These are phyloP conservation scores for Characodon lateralis DNA, from an alignment of 2,797 vertebrate species.

Conservation along the genomic window DNA sequence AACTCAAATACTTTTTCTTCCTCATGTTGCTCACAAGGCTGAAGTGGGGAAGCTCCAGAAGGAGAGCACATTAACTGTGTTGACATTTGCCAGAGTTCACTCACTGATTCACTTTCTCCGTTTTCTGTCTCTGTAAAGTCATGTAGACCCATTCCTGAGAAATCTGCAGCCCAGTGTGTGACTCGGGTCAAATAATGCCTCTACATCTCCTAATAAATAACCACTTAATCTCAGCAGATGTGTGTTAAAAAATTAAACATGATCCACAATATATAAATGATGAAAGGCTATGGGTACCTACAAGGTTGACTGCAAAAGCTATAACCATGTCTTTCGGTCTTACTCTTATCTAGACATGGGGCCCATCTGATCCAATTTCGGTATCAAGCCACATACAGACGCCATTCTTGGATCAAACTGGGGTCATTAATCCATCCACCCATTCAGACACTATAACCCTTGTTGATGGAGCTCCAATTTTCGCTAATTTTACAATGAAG, in stretches of 20 bases:
- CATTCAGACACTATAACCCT: not conserved
- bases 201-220: conserved; percentile 32
- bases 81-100: conserved; percentile 71
- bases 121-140: conserved; percentile 46
- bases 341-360: not conserved
- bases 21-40: conserved; percentile 30
- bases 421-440: not conserved
- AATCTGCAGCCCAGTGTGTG: conserved; percentile 66
- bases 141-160: conserved; percentile 61
- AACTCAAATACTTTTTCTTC: conserved; percentile 54
- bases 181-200: conserved; percentile 64
- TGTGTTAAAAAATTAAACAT: not conserved
- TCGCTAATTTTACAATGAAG: not conserved
- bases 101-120: conserved; percentile 34
- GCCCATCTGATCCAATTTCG: not conserved
- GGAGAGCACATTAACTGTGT: conserved; percentile 57
- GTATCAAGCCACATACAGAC: not conserved
- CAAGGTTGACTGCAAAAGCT: not conserved
- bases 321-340: not conserved
- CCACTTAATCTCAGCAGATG: not conserved
- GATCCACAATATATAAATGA: not conserved
- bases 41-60: conserved; percentile 38
- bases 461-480: not conserved
- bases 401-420: not conserved
- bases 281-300: not conserved